Evolutionary conservation across 2,113 vertebrate genomes (phyloP).

Genomic region (Maccullochella peelii): DNA sequence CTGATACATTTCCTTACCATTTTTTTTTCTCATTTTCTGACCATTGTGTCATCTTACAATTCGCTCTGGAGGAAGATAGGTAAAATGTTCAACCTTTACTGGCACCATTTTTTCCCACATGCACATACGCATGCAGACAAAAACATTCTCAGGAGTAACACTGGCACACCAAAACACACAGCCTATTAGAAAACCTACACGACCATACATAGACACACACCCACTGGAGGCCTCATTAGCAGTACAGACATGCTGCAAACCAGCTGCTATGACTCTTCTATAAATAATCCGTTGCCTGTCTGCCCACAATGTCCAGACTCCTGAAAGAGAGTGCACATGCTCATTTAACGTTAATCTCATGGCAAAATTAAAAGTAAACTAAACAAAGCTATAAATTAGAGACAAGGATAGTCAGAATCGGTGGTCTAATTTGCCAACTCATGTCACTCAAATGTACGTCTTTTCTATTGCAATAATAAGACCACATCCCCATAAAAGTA

Average conservation of each 20-base stretch:
- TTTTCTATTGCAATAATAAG: not conserved
- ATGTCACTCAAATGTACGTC: not conserved
- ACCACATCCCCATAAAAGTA: not conserved
- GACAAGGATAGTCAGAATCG: not conserved
- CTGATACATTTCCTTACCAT: not conserved
- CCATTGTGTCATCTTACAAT: not conserved
- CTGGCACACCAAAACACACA: not conserved
- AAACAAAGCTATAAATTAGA: not conserved
- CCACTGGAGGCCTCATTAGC: conserved; percentile 65
- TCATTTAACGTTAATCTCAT: conserved; percentile 10
- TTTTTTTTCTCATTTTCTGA: not conserved
- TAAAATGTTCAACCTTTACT: not conserved
- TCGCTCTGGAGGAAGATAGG: not conserved
- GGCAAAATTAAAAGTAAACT: not conserved
- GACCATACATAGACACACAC: not conserved
- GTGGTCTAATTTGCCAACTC: not conserved
- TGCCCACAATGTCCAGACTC: conserved; percentile 36
- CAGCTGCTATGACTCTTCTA: conserved; percentile 54
- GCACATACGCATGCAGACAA: not conserved
- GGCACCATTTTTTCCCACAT: not conserved
- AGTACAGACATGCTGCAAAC: conserved; percentile 54
- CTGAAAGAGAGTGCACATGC: not conserved
- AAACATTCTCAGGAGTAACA: conserved; percentile 1
- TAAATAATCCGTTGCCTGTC: conserved; percentile 51
- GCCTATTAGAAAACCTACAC: conserved; percentile 16